Evolutionary conservation across 2,113 vertebrate species (phyloP).

Genomic region (Xiphias gladius): DNA sequence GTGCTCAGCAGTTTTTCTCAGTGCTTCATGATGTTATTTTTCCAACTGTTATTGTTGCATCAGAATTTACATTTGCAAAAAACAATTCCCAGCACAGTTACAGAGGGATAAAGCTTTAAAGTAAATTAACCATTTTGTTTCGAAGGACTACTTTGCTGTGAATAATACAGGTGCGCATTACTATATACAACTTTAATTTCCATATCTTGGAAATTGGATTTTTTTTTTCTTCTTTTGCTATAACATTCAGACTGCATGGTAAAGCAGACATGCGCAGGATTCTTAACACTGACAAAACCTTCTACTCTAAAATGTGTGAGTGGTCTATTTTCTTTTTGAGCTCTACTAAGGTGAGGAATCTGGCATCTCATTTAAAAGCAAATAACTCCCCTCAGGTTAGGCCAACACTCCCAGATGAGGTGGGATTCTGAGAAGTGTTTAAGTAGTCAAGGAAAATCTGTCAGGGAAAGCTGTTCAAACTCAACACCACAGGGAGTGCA

Average conservation of each 20-base stretch:
- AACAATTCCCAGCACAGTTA: background rate
- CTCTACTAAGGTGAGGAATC: conserved; percentile 24
- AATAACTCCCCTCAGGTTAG: conserved; percentile 23
- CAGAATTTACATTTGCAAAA: background rate
- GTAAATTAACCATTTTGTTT: background rate
- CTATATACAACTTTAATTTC: background rate
- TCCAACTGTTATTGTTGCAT: background rate
- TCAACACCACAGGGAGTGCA: conserved; percentile 20
- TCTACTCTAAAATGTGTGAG: background rate
- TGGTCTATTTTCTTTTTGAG: conserved; percentile 20
- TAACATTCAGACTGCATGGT: background rate
- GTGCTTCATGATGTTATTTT: background rate
- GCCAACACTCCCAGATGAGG: conserved; percentile 25
- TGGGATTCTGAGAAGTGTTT: conserved; percentile 45
- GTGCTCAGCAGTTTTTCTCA: background rate
- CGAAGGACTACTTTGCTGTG: background rate
- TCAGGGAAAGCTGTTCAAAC: conserved; percentile 51
- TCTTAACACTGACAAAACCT: background rate
- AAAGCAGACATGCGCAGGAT: background rate
- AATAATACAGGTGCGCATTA: no score
- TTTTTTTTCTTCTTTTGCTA: no score
- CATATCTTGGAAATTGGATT: no score
- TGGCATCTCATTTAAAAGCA: conserved; percentile 49
- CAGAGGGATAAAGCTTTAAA: background rate
- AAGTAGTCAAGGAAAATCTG: conserved; percentile 44